phyloP scores from a whole-genome alignment of 2,888 invertebrate species.

The Dasypolia templi region DNA sequence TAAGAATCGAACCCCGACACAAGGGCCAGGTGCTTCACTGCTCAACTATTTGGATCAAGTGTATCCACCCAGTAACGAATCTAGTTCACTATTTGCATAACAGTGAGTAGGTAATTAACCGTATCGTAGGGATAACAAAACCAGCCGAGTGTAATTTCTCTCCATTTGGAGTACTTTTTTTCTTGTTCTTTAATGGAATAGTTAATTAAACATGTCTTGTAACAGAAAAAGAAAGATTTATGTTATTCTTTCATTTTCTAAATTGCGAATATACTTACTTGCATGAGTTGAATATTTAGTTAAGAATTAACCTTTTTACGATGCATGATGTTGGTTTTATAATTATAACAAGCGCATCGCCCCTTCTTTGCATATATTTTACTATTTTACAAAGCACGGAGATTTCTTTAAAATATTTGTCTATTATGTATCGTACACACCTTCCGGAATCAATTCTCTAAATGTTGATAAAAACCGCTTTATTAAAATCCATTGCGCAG shows the following conservation, averaged over 20 bases:
- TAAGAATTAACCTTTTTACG: neutral
- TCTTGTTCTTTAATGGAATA: slow-evolving; percentile 19
- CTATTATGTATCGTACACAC: neutral
- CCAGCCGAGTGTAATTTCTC: slow-evolving; percentile 24
- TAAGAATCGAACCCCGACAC: slow-evolving; percentile 30
- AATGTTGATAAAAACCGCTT: neutral
- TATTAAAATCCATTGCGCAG: neutral
- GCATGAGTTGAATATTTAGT: neutral
- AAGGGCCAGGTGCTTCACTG: slow-evolving; percentile 31
- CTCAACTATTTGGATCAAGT: slow-evolving; percentile 44
- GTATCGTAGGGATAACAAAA: slow-evolving; percentile 27
- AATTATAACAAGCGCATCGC: neutral
- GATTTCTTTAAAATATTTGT: neutral
- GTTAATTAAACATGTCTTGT: slow-evolving; percentile 8
- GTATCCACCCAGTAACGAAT: slow-evolving; percentile 23
- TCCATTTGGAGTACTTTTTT: slow-evolving; percentile 15
- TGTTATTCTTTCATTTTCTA: neutral
- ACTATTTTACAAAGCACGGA: neutral
- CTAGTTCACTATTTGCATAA: slow-evolving; percentile 54
- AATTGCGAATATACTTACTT: neutral
- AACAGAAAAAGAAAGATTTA: neutral
- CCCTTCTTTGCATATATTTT: neutral
- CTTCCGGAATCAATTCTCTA: neutral
- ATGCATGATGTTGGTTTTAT: neutral
- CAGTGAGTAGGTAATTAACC: slow-evolving; percentile 42